phyloP scores from a whole-genome alignment of 2,113 vertebrate genomes.

The Cynopterus brachyotis region DNA sequence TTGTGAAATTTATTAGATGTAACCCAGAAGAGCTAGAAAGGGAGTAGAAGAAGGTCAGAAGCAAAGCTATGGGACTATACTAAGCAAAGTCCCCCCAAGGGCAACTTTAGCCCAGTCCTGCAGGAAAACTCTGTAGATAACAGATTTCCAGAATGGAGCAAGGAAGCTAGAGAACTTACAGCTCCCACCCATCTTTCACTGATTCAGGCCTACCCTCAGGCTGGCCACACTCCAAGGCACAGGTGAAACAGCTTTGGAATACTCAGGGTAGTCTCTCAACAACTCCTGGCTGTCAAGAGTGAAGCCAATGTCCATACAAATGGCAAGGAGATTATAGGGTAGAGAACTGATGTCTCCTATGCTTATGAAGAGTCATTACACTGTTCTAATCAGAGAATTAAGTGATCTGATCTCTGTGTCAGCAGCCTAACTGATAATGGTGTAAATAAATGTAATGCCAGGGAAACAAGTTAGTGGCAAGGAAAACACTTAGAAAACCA shows the following conservation, averaged over 20 bases:
- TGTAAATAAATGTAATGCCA: neutral
- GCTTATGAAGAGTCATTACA: neutral
- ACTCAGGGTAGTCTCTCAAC: neutral
- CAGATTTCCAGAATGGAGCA: neutral
- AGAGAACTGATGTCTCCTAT: neutral
- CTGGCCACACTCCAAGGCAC: neutral
- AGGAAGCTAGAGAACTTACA: neutral
- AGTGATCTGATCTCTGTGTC: neutral
- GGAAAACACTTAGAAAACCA: neutral
- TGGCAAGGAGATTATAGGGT: neutral
- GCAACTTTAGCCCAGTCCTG: neutral
- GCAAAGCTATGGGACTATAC: neutral
- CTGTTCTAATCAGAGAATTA: neutral
- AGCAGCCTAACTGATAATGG: conserved; percentile 20
- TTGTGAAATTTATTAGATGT: conserved; percentile 15
- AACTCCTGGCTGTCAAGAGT: neutral
- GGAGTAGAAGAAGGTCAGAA: neutral
- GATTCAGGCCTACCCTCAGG: neutral
- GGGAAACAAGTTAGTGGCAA: neutral
- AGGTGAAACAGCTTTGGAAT: neutral
- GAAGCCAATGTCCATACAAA: neutral
- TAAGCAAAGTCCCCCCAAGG: neutral
- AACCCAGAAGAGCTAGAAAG: neutral
- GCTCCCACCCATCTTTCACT: neutral
- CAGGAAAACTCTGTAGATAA: neutral